Evolutionary conservation across 2,113 vertebrate genomes (phyloP).

Genomic region (Meleagris gallopavo): DNA sequence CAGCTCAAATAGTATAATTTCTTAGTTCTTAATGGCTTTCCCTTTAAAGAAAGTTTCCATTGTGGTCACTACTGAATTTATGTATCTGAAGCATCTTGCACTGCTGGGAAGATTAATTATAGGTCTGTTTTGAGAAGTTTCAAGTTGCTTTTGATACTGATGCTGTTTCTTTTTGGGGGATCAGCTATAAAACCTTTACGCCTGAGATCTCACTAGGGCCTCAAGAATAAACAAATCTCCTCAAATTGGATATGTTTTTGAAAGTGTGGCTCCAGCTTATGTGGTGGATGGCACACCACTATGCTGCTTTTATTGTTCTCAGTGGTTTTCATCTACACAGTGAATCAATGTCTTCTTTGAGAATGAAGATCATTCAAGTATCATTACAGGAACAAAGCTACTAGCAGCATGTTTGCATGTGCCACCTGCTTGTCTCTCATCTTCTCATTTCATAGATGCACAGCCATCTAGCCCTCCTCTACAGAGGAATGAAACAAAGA

Average conservation of each 20-base stretch:
- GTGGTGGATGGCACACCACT: neutral
- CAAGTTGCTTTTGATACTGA: neutral
- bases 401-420: fast-evolving
- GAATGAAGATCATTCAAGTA: neutral
- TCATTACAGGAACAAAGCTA: neutral
- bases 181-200: neutral
- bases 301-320: neutral
- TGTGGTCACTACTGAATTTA: neutral
- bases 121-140: neutral
- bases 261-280: neutral
- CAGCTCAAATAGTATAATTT: neutral
- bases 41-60: neutral
- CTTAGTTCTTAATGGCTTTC: neutral
- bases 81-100: neutral
- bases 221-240: neutral
- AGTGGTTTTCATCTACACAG: neutral
- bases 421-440: neutral
- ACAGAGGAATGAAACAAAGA: neutral
- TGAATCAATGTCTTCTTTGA: neutral
- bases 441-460: neutral
- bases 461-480: neutral
- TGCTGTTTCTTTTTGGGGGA: neutral
- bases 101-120: neutral
- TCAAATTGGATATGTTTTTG: neutral
- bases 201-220: neutral